Conservation (phyloP, 1,140 invertebrate genomes). For the Ooceraea biroi region DNA sequence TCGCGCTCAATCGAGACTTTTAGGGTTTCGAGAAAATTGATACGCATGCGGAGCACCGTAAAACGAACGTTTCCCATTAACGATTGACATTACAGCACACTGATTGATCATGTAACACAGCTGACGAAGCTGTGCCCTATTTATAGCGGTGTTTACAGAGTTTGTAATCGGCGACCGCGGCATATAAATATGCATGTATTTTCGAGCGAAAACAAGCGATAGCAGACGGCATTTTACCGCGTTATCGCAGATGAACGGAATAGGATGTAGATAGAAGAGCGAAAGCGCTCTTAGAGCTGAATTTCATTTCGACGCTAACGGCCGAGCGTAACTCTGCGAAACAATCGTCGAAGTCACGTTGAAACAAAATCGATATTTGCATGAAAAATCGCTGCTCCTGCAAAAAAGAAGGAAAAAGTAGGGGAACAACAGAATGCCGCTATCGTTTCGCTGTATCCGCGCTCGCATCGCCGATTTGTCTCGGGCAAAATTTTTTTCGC, state of each 20-base stretch:
- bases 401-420: neutral
- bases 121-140: neutral
- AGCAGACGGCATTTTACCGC: too few species aligned
- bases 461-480: neutral
- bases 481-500: slow-evolving; percentile 5
- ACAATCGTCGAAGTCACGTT: too few species aligned
- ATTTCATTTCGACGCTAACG: too few species aligned
- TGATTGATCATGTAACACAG: neutral
- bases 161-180: neutral
- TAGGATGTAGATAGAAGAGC: too few species aligned
- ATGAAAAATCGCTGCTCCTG: neutral
- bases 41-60: neutral
- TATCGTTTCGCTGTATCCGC: neutral
- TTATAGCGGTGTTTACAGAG: neutral
- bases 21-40: neutral
- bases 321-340: too few species aligned
- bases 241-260: too few species aligned
- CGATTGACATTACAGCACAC: neutral
- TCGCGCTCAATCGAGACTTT: neutral
- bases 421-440: neutral
- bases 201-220: neutral
- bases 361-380: neutral
- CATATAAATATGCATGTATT: neutral
- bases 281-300: too few species aligned
- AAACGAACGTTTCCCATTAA: neutral